Conservation (phyloP, 2,113 vertebrate species). For the Rhea pennata region DNA sequence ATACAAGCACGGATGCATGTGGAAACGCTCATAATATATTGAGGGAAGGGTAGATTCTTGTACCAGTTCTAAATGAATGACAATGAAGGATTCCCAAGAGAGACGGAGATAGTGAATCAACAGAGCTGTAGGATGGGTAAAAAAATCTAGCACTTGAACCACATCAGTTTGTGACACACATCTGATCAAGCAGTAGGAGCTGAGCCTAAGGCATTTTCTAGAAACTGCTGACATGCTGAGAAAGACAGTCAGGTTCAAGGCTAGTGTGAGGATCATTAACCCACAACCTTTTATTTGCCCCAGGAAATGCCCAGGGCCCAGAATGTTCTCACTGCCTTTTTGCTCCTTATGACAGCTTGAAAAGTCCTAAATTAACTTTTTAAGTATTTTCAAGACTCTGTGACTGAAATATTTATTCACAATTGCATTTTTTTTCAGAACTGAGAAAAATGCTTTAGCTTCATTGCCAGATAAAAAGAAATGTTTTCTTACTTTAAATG, state of each 20-base stretch:
- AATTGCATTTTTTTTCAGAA: not conserved
- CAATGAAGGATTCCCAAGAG: not conserved
- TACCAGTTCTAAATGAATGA: not conserved
- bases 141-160: not conserved
- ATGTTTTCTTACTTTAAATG: not conserved
- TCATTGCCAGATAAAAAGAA: not conserved
- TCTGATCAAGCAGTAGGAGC: not conserved
- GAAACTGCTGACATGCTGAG: not conserved
- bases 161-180: not conserved
- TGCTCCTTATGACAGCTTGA: not conserved
- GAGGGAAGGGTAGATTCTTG: not conserved
- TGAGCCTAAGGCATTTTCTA: not conserved
- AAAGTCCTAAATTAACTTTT: not conserved
- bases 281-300: not conserved
- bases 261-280: constrained; percentile 1
- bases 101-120: not conserved
- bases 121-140: not conserved
- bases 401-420: not conserved
- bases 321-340: not conserved
- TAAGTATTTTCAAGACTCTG: not conserved
- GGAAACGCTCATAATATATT: not conserved
- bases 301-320: not conserved
- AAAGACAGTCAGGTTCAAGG: not conserved
- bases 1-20: not conserved
- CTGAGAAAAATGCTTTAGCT: not conserved